Evolutionary conservation across 1,140 invertebrate genomes (phyloP).

Genomic region (Drosophila repleta): DNA sequence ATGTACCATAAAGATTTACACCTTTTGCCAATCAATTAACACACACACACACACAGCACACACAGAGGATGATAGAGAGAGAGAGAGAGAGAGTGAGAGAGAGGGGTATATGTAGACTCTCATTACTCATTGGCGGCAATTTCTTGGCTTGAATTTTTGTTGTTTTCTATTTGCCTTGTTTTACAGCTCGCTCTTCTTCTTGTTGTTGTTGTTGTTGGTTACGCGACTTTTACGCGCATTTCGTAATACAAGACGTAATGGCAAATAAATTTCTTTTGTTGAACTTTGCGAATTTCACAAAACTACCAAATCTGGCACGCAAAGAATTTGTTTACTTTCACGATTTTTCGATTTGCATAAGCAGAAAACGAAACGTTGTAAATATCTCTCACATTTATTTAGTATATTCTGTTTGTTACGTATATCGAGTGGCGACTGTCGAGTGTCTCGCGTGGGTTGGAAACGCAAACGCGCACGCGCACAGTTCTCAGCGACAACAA

Average conservation of each 20-base stretch:
- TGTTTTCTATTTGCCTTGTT: slow-evolving; percentile 42
- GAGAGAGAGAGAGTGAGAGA: not conserved
- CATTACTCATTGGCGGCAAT: slow-evolving; percentile 54
- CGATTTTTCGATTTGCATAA: slow-evolving; percentile 65
- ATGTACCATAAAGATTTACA: slow-evolving; percentile 47
- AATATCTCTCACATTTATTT: slow-evolving; percentile 8
- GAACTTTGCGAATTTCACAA: slow-evolving; percentile 50
- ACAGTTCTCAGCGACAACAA: slow-evolving; percentile 33
- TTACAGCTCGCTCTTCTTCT: not conserved
- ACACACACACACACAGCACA: slow-evolving; percentile 34
- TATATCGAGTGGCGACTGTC: not conserved
- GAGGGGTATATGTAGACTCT: slow-evolving; percentile 13
- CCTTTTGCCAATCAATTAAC: slow-evolving; percentile 70
- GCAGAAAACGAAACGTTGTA: slow-evolving; percentile 20
- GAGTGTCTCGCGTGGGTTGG: slow-evolving; percentile 43
- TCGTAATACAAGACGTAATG: slow-evolving; percentile 69
- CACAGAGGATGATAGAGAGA: not conserved
- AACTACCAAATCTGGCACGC: slow-evolving; percentile 36
- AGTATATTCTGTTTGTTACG: slow-evolving; percentile 6
- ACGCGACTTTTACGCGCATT: slow-evolving; percentile 54
- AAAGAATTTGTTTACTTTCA: slow-evolving; percentile 76
- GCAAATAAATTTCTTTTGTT: slow-evolving; percentile 45
- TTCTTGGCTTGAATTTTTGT: slow-evolving; percentile 47
- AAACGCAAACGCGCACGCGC: slow-evolving; percentile 63
- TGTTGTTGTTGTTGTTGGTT: slow-evolving; percentile 30